These are phyloP conservation scores for Lutjanus campechanus DNA, from an alignment of 2,797 vertebrate genomes.

Conservation along the genomic window DNA sequence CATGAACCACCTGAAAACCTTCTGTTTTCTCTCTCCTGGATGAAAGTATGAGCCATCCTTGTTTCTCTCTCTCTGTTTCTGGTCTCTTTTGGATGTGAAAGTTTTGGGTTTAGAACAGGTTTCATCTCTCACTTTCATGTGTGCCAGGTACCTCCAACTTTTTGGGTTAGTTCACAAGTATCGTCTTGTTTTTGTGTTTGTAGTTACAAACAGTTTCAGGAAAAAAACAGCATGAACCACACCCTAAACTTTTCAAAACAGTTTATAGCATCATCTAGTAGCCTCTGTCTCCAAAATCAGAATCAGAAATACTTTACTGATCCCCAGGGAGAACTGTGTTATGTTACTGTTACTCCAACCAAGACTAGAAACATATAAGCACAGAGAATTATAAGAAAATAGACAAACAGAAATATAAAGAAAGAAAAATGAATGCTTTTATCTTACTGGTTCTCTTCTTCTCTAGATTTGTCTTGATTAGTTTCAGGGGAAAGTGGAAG, in stretches of 20 bases:
- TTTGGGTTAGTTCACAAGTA: not conserved
- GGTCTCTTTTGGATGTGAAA: conserved; percentile 70
- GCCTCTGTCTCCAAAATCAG: not conserved
- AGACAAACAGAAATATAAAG: no score
- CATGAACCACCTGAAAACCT: conserved; percentile 25
- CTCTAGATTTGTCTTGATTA: not conserved
- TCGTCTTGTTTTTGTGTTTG: not conserved
- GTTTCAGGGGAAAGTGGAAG: conserved; percentile 57
- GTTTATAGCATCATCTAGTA: not conserved
- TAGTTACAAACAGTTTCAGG: not conserved
- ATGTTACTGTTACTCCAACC: no score
- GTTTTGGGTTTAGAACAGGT: conserved; percentile 57
- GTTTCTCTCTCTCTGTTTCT: conserved; percentile 72
- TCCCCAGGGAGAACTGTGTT: no score
- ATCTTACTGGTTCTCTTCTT: not conserved
- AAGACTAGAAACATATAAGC: no score
- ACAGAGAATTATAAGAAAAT: no score
- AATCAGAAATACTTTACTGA: no score
- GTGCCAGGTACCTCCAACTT: not conserved
- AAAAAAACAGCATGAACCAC: not conserved
- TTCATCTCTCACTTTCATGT: conserved; percentile 75
- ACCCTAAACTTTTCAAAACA: conserved; percentile 5
- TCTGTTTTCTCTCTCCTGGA: conserved; percentile 44
- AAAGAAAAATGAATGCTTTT: not conserved
- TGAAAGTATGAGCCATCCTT: conserved; percentile 41